Conservation (phyloP, 2,888 invertebrate genomes). For the Cerceris rybyensis region DNA sequence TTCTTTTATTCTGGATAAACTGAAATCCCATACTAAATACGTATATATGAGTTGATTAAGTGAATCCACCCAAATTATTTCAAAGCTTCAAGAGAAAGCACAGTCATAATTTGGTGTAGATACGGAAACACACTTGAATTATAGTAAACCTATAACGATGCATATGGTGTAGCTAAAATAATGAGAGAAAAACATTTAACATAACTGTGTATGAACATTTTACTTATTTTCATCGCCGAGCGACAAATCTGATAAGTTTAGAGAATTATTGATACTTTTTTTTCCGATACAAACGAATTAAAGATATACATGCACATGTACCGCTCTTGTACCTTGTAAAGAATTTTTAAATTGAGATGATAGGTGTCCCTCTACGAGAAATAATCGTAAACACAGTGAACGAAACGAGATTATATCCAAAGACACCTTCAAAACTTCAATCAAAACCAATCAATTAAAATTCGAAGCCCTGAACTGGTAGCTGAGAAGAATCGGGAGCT, state of each 20-base stretch:
- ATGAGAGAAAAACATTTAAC: slow-evolving; percentile 51
- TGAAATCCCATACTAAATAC: slow-evolving; percentile 59
- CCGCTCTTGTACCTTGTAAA: slow-evolving; percentile 32
- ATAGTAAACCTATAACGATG: slow-evolving; percentile 49
- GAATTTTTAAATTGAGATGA: slow-evolving; percentile 49
- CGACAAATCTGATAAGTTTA: slow-evolving; percentile 42
- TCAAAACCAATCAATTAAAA: slow-evolving; percentile 84
- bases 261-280: slow-evolving; percentile 30
- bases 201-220: slow-evolving; percentile 51
- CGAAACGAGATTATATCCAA: slow-evolving; percentile 57
- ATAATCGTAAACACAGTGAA: slow-evolving; percentile 54
- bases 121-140: slow-evolving; percentile 58
- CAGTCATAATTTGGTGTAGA: slow-evolving; percentile 56
- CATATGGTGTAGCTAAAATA: slow-evolving; percentile 51
- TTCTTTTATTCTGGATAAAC: slow-evolving; percentile 62
- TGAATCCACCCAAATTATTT: slow-evolving; percentile 38
- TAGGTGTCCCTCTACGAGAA: slow-evolving; percentile 40
- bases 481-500: slow-evolving; percentile 75
- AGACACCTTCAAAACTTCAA: slow-evolving; percentile 55
- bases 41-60: slow-evolving; percentile 38
- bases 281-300: slow-evolving; percentile 47
- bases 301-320: slow-evolving; percentile 39
- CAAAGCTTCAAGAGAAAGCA: slow-evolving; percentile 38
- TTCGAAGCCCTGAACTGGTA: slow-evolving; percentile 91
- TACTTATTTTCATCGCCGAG: slow-evolving; percentile 54